Evolutionary conservation across 2,888 invertebrate species (phyloP).

Genomic region (Dicranocentrus wangi): DNA sequence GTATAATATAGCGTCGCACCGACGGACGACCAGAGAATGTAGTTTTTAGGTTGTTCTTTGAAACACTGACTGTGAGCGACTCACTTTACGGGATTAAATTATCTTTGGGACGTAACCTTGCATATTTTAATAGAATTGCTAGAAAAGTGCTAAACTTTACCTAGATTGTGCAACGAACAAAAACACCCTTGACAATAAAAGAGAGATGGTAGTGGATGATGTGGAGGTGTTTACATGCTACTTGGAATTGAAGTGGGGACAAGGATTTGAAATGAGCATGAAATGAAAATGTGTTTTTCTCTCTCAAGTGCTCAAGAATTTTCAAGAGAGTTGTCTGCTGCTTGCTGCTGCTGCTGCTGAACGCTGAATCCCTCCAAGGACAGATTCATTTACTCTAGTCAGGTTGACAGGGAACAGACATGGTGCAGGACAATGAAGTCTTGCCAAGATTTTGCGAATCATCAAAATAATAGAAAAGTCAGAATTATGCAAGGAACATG

Average conservation of each 20-base stretch:
- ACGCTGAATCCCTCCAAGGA: conserved; percentile 2
- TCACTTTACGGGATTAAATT: conserved; percentile 14
- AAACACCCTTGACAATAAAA: too few species aligned
- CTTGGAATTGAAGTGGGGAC: neutral
- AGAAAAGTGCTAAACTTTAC: neutral
- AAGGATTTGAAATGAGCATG: conserved; percentile 1
- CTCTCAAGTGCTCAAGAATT: neutral
- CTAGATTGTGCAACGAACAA: too few species aligned
- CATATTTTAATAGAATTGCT: conserved; percentile 11
- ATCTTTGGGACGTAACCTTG: neutral
- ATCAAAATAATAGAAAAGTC: conserved; percentile 19
- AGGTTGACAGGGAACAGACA: conserved; percentile 48
- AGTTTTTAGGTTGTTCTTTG: too few species aligned
- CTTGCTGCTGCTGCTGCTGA: too few species aligned
- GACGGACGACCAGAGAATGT: too few species aligned
- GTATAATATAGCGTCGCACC: too few species aligned
- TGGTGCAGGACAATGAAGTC: neutral
- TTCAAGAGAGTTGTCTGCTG: too few species aligned
- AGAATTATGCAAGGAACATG: conserved; percentile 13
- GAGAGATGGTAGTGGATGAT: too few species aligned
- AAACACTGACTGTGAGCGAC: too few species aligned
- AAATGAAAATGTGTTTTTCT: conserved; percentile 12
- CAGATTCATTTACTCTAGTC: neutral
- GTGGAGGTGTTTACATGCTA: conserved; percentile 1
- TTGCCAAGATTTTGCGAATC: conserved; percentile 14